phyloP scores from a whole-genome alignment of 2,888 invertebrate genomes.

The Chelonus formosanus region DNA sequence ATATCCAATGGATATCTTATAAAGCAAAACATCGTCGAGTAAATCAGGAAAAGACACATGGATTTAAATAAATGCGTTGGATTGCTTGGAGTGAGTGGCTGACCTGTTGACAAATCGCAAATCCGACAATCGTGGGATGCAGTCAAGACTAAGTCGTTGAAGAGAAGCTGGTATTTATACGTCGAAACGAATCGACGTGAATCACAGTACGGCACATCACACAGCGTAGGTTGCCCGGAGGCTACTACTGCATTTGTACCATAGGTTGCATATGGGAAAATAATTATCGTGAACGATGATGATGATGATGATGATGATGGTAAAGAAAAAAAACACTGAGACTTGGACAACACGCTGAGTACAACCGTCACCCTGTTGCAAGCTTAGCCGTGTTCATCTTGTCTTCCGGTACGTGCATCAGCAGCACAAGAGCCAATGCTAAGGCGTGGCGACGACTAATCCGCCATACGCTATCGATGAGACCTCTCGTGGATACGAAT shows the following conservation, averaged over 20 bases:
- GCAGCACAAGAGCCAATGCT: no score
- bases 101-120: conserved; percentile 4
- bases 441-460: conserved; percentile 35
- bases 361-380: conserved; percentile 33
- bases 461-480: conserved; percentile 32
- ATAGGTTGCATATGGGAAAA: conserved; percentile 52
- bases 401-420: conserved; percentile 21
- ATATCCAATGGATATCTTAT: neutral
- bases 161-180: conserved; percentile 1
- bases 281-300: conserved; percentile 56
- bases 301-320: conserved; percentile 39
- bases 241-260: conserved; percentile 49
- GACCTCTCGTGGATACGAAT: conserved; percentile 30
- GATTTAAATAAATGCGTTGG: conserved; percentile 1
- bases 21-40: neutral
- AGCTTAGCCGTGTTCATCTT: conserved; percentile 18
- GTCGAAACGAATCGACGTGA: conserved; percentile 52
- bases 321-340: neutral
- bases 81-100: conserved; percentile 4
- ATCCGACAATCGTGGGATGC: conserved; percentile 18
- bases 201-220: conserved; percentile 44
- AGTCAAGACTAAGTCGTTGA: neutral
- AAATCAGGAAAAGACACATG: neutral
- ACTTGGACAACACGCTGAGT: conserved; percentile 35
- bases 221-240: conserved; percentile 49